Base-by-base conservation (phyloP, 2,113 vertebrate genomes). In the Hiodon tergisus region DNA sequence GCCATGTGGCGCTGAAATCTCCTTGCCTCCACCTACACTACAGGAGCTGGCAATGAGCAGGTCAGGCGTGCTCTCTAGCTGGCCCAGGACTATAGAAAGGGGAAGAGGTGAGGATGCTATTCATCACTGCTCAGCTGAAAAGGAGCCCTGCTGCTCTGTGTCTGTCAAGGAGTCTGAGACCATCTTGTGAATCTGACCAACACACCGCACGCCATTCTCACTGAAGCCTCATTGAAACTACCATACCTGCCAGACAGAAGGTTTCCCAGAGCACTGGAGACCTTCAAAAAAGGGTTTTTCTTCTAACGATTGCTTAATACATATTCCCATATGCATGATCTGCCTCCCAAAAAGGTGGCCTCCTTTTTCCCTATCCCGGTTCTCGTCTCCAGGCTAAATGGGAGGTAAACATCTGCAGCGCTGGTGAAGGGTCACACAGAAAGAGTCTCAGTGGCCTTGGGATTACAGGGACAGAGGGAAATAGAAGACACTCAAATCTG, bases 121-220 rank as follows among this genome's bases (percentile, higher is more conserved):
- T 1, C 75, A 57, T 14, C 55, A 9, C 54, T 69, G 69, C 46
- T 55, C 68, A n/a, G 50, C 17, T 60, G 75, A 74, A 53, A 82
- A 78, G 67, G 80, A 87, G 71, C 75, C 69, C 59, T 80, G 76
- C 52, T 73, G 78, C 60, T 68, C 74, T 13, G 72, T 76, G 63
- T 84, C 85, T 58, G 51, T 82, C 50, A 89, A 84, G 81, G 89
- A 90, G 73, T 69, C 87, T 69, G 90, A 92, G 79, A 92, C 89
- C 0, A 82, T 83, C 66, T 81, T 92, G 72, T 92, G 81, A 87
- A 53, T 69, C 13, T 50, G 66, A 47, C 13, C 53, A 31, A 13
- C 52, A 11, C 31, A 58, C 31, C 63, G 50, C 13, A 66, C 6
- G 3, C 2, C 47, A n/a, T 10, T 53, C 9, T 13, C 31, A 31